A percentile compares a stretch with the other conserved stretches of the same genome.
Conservation (phyloP, 1,140 invertebrate genomes). For the Cherax destructor region DNA sequence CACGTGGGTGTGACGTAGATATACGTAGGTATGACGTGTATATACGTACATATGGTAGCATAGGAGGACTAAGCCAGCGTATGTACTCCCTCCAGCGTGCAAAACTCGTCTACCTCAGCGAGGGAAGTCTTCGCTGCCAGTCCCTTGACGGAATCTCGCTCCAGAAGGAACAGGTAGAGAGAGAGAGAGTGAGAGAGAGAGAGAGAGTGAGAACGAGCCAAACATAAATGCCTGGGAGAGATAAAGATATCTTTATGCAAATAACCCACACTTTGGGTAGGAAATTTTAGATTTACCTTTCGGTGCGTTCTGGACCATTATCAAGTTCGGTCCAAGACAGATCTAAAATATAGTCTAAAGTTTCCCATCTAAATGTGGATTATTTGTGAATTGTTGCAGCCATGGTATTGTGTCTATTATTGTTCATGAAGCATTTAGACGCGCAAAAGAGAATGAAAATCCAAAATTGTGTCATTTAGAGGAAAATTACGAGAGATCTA, state of each 20-base stretch:
- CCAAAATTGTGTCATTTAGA: too few species aligned
- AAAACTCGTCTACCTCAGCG: slow-evolving; percentile 34
- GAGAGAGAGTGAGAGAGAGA: slow-evolving; percentile 11
- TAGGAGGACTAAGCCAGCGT: not conserved
- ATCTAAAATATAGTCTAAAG: too few species aligned
- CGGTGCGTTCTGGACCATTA: too few species aligned
- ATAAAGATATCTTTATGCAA: not conserved
- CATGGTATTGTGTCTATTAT: too few species aligned
- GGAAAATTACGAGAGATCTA: too few species aligned
- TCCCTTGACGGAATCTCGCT: slow-evolving; percentile 25
- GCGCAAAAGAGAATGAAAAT: too few species aligned
- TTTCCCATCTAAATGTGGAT: too few species aligned
- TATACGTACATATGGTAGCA: not conserved
- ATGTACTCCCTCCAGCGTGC: slow-evolving; percentile 27
- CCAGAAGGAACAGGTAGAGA: slow-evolving; percentile 26
- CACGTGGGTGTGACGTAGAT: not conserved
- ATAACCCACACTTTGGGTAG: too few species aligned
- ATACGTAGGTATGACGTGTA: not conserved
- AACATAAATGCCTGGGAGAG: not conserved
- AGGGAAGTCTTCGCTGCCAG: slow-evolving; percentile 16
- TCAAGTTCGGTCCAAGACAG: too few species aligned
- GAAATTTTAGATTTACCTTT: too few species aligned
- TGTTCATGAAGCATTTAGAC: too few species aligned
- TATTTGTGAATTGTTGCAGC: too few species aligned
- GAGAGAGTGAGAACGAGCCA: slow-evolving; percentile 8